These are phyloP conservation scores for Toxotes jaculatrix DNA, from an alignment of 2,113 vertebrate species.

Conservation along the genomic window DNA sequence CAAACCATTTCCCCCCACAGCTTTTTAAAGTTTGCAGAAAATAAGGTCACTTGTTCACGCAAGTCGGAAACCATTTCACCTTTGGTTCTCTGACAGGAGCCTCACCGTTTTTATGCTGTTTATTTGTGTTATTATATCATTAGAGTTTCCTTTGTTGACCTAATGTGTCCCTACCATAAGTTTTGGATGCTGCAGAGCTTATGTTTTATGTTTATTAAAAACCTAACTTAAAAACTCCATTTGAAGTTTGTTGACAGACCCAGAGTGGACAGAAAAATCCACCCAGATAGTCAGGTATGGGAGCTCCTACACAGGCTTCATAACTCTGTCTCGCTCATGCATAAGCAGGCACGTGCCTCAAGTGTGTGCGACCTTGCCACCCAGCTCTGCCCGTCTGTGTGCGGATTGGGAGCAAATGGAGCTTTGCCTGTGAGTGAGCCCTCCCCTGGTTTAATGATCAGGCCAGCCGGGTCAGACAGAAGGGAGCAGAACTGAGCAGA, in stretches of 20 bases:
- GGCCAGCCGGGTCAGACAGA: slow-evolving; percentile 42
- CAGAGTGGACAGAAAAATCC: background rate
- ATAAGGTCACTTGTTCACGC: background rate
- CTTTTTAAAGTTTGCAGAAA: background rate
- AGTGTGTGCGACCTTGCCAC: background rate
- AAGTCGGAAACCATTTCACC: background rate
- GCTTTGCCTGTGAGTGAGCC: slow-evolving; percentile 50
- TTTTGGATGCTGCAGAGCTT: background rate
- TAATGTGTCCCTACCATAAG: background rate
- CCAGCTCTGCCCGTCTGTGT: slow-evolving; percentile 14
- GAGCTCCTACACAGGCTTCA: background rate
- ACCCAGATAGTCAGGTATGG: background rate
- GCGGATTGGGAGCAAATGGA: slow-evolving; percentile 59
- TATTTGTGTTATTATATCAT: background rate
- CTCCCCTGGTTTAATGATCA: slow-evolving; percentile 8
- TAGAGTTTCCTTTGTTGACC: background rate
- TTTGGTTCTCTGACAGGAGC: background rate
- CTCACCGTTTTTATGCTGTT: too few relatives aligned
- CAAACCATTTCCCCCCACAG: too few relatives aligned
- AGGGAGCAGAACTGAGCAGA: slow-evolving; percentile 2
- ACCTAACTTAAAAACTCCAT: background rate
- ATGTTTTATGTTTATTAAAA: background rate
- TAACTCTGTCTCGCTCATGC: background rate
- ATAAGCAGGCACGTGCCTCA: slow-evolving; percentile 25
- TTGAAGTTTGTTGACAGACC: too few relatives aligned